A percentile compares a stretch with the other conserved stretches of the same genome.
Evolutionary conservation across 1,140 invertebrate genomes (phyloP).

Genomic region (Dendroctonus valens): DNA sequence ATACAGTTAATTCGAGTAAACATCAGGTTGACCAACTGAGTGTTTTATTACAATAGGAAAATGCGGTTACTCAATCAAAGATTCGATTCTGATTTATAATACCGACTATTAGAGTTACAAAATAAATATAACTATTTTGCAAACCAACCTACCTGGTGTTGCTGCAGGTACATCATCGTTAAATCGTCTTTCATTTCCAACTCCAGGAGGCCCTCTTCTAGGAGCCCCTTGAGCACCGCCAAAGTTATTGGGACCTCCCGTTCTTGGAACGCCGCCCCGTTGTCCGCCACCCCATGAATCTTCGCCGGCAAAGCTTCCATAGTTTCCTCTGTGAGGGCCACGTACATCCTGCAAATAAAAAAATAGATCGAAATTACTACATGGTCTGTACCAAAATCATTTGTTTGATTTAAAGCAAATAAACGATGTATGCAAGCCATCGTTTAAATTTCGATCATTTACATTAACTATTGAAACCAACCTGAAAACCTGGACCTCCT

Average conservation of each 20-base stretch:
- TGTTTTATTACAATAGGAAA: too few species aligned
- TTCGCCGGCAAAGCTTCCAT: constrained; percentile 54
- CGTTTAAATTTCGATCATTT: background rate
- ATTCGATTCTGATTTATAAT: too few species aligned
- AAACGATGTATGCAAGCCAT: background rate
- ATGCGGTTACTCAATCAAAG: too few species aligned
- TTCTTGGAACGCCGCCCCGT: constrained; percentile 40
- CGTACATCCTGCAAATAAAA: constrained; percentile 33
- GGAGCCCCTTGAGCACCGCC: constrained; percentile 28
- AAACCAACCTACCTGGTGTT: constrained; percentile 41
- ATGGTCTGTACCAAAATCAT: background rate
- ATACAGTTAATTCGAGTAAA: too few species aligned
- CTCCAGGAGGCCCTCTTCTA: constrained; percentile 19
- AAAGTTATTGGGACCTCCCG: constrained; percentile 35
- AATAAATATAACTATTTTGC: background rate
- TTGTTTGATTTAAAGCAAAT: background rate
- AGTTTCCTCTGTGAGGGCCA: constrained; percentile 56
- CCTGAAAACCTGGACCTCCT: constrained; percentile 44
- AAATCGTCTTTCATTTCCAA: constrained; percentile 40
- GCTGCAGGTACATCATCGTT: constrained; percentile 44
- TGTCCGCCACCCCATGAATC: constrained; percentile 35
- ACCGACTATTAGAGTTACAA: background rate
- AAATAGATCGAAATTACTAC: background rate
- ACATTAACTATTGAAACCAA: constrained; percentile 25
- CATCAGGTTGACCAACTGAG: too few species aligned